phyloP scores from a whole-genome alignment of 2,888 invertebrate species.

The Danaus chrysippus region DNA sequence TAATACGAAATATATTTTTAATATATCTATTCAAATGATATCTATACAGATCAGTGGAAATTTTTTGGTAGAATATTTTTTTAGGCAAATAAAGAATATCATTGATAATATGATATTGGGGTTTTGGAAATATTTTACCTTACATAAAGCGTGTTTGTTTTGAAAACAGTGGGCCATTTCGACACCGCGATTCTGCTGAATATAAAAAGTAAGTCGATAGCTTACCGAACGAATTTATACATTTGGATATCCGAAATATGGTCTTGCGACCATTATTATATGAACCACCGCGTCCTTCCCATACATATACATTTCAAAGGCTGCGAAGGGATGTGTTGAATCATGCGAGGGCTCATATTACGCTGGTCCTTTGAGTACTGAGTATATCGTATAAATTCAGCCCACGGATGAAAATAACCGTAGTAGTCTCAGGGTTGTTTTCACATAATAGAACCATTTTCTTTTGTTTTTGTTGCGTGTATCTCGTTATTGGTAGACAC shows the following conservation, averaged over 20 bases:
- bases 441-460: conserved; percentile 79
- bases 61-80: conserved; percentile 18
- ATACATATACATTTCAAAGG: background rate
- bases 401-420: conserved; percentile 76
- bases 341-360: conserved; percentile 44
- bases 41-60: background rate
- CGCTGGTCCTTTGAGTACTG: conserved; percentile 58
- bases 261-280: conserved; percentile 46
- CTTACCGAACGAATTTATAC: conserved; percentile 77
- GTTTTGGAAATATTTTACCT: conserved; percentile 34
- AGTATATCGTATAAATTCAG: conserved; percentile 77
- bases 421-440: conserved; percentile 74
- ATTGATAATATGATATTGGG: conserved; percentile 28
- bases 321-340: conserved; percentile 22
- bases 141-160: conserved; percentile 64
- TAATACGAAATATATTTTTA: background rate
- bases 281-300: conserved; percentile 38
- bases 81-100: conserved; percentile 26
- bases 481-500: conserved; percentile 69
- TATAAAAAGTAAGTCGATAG: conserved; percentile 79
- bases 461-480: conserved; percentile 76
- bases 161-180: conserved; percentile 72
- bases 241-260: conserved; percentile 78
- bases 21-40: conserved; percentile 7
- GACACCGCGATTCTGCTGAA: conserved; percentile 66